Base-by-base conservation (phyloP, 2,797 vertebrate species). In the Serranus cabrilla region DNA sequence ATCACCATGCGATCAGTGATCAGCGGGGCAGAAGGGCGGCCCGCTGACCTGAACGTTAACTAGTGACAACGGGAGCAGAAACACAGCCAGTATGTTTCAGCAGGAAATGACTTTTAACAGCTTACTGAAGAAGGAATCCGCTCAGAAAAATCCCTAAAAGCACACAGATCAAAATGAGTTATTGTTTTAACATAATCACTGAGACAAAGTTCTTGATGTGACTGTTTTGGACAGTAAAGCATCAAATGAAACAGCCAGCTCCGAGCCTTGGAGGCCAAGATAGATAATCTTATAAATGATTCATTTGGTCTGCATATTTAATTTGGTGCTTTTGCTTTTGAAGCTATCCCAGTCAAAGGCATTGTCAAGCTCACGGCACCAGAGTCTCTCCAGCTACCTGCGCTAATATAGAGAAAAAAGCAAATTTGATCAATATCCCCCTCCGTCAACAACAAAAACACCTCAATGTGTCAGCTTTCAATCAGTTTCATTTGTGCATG, bases 201-300 rank as follows among this genome's bases (percentile, higher is more conserved):
- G n/a, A 64, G 10, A 60, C 42, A 8, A 10, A 25, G 12, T 61
- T 0, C 9, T 76, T 55, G 16, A 71, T 62, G 54, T 59, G 60
- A 71, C 71, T 45, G 57, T 60, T 39, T 69, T n/a, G 14, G 67
- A 76, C 68, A 71, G 59, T 56, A 25, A 67, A 16, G 66, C 72
- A 66, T 65, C 43, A 75, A 75, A 54, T 76, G 62, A 88, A 82
- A 82, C 74, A 68, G 63, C 50, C 45, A 62, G 56, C 46, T 39
- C 51, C 13, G 21, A 25, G 74, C 2, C 42, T 80, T 12, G 16
- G 42, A 49, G 72, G 81, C 81, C 69, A 85, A 86, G 85, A 87
- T 66, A 90, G 85, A 87, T 90, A 71, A 89, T 88, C 74, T 80
- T 57, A 90, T 94, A 72, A 92, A 93, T 90, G 34, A 92, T 92